These are phyloP conservation scores for Callyntrura guangdongensis DNA, from an alignment of 2,888 invertebrate species.

Conservation along the genomic window DNA sequence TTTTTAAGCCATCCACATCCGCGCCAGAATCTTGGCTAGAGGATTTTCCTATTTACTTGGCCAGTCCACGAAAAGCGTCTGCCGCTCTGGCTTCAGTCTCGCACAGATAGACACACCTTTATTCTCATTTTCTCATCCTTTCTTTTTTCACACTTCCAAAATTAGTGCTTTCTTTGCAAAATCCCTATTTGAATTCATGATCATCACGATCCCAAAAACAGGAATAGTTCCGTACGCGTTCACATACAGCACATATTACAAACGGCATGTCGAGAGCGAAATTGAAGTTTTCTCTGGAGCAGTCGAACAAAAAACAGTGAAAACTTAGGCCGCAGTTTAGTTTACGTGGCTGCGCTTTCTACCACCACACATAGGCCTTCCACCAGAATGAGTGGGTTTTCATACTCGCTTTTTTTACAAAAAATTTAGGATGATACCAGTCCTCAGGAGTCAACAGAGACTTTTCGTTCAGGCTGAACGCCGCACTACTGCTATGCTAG, in stretches of 20 bases:
- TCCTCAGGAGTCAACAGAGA: neutral
- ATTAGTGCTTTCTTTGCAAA: neutral
- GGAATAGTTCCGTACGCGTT: constrained; percentile 15
- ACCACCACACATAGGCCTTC: neutral
- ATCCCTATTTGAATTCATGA: constrained; percentile 71
- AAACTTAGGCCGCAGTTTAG: constrained; percentile 40
- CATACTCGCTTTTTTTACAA: neutral
- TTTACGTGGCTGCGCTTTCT: neutral
- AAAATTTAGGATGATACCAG: neutral
- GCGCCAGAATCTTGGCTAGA: constrained; percentile 31
- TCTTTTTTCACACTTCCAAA: neutral
- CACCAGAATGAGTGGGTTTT: neutral
- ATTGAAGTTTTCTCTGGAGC: constrained; percentile 48
- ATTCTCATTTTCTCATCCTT: constrained; percentile 35
- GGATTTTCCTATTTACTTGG: constrained; percentile 45
- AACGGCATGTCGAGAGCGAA: constrained; percentile 27
- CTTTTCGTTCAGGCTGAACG: neutral
- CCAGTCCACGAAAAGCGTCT: constrained; percentile 8
- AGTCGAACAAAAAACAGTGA: neutral
- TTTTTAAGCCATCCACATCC: constrained; percentile 58
- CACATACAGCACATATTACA: constrained; percentile 44
- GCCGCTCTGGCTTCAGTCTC: neutral
- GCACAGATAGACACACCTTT: constrained; percentile 3
- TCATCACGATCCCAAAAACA: constrained; percentile 14
- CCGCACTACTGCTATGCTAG: constrained; percentile 6